phyloP scores from a whole-genome alignment of 2,797 vertebrate species.

The Tapera naevia region DNA sequence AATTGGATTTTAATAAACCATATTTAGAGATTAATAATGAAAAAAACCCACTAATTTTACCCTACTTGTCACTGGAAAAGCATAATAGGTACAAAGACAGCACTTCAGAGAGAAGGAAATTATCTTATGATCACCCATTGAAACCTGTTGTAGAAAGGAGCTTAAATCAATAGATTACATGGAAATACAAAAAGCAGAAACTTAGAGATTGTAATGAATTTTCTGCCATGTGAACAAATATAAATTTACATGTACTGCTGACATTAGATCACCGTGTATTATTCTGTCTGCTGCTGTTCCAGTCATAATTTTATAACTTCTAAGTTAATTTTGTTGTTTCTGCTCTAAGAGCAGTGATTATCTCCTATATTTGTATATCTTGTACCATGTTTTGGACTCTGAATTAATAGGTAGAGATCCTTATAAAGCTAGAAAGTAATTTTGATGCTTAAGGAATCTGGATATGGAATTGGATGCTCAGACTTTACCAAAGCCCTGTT shows the following conservation, averaged over 20 bases:
- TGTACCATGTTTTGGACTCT: neutral
- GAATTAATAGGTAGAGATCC: neutral
- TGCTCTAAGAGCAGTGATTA: neutral
- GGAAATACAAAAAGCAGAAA: neutral
- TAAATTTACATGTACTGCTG: neutral
- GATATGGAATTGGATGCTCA: neutral
- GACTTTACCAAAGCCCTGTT: neutral
- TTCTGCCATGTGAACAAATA: neutral
- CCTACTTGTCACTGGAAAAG: neutral
- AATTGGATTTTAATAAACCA: neutral
- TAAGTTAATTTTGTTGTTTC: neutral
- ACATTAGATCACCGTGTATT: neutral
- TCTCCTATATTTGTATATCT: neutral
- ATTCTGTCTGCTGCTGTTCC: neutral
- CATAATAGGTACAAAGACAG: neutral
- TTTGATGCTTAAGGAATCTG: neutral
- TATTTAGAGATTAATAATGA: neutral
- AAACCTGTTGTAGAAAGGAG: neutral
- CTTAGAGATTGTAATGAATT: neutral
- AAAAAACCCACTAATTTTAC: neutral
- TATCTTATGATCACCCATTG: neutral
- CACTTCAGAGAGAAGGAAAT: neutral
- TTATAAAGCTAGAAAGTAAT: neutral
- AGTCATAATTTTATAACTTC: neutral
- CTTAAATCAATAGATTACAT: neutral